Percentiles rank a stretch among this genome's conserved stretches.
Evolutionary conservation across 2,113 vertebrate genomes (phyloP).

Genomic region (Pagrus major): DNA sequence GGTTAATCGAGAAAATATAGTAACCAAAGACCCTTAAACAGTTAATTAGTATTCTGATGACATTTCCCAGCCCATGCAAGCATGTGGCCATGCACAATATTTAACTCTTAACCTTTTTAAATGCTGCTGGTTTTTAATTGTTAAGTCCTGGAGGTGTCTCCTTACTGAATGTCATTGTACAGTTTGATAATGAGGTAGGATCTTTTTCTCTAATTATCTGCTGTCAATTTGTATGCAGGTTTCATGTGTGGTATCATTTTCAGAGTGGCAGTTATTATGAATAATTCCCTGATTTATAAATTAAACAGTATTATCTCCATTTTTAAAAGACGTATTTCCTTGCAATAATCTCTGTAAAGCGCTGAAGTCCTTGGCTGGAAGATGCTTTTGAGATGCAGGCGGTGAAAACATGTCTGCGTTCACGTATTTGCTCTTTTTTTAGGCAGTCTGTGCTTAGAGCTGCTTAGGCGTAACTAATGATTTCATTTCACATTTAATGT

Average conservation of each 20-base stretch:
- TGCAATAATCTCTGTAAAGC: constrained; percentile 9
- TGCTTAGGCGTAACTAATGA: constrained; percentile 44
- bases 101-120: constrained; percentile 58
- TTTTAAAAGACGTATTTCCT: constrained; percentile 14
- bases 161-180: constrained; percentile 41
- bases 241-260: constrained; percentile 22
- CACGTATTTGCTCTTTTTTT: constrained; percentile 2
- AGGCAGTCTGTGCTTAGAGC: constrained; percentile 19
- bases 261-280: constrained; percentile 17
- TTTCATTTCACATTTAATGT: constrained; percentile 59
- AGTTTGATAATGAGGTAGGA: constrained; percentile 35
- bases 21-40: constrained; percentile 39
- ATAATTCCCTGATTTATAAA: no score
- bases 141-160: constrained; percentile 15
- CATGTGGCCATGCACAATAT: constrained; percentile 48
- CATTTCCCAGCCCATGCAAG: constrained; percentile 45
- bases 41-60: constrained; percentile 62
- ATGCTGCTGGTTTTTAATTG: constrained; percentile 59
- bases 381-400: not conserved
- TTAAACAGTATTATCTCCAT: constrained; percentile 7
- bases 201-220: constrained; percentile 51
- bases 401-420: not conserved
- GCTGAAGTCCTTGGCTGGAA: constrained; percentile 5
- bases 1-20: constrained; percentile 58
- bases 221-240: constrained; percentile 44